Conservation (phyloP, 2,888 invertebrate genomes). For the Oasisia sp. region DNA sequence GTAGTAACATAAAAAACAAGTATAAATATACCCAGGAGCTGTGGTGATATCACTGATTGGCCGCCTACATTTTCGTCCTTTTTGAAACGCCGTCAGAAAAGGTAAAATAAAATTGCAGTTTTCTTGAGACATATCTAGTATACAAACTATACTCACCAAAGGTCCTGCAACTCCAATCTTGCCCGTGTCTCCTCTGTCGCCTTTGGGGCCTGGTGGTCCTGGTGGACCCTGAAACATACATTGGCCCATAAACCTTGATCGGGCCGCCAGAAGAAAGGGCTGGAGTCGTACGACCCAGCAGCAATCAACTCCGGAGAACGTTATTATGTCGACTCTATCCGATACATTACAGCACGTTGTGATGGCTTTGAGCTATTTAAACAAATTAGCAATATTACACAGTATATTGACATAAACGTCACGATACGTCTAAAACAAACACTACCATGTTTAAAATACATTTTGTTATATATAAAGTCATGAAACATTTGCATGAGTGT, state of each 20-base stretch:
- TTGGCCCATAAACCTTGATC: neutral
- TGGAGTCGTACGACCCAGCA: neutral
- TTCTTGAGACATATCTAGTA: neutral
- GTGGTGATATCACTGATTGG: too few species aligned
- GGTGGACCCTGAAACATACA: constrained; percentile 8
- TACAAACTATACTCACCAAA: neutral
- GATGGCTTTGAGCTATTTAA: neutral
- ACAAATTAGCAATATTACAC: neutral
- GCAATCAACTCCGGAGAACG: neutral
- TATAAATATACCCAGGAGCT: too few species aligned
- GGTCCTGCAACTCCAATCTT: neutral
- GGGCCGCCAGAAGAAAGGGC: neutral
- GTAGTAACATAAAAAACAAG: neutral
- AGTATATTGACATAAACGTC: neutral
- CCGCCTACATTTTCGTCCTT: too few species aligned
- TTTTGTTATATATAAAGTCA: neutral
- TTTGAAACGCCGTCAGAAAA: too few species aligned
- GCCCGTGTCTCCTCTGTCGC: neutral
- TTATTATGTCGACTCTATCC: neutral
- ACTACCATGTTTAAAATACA: neutral
- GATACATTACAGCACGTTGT: neutral
- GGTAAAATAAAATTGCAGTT: too few species aligned
- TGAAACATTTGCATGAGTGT: neutral
- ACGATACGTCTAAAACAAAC: neutral
- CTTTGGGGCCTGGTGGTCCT: neutral